Base-by-base conservation (phyloP, 2,113 vertebrate species). In the Bambusicola thoracicus region DNA sequence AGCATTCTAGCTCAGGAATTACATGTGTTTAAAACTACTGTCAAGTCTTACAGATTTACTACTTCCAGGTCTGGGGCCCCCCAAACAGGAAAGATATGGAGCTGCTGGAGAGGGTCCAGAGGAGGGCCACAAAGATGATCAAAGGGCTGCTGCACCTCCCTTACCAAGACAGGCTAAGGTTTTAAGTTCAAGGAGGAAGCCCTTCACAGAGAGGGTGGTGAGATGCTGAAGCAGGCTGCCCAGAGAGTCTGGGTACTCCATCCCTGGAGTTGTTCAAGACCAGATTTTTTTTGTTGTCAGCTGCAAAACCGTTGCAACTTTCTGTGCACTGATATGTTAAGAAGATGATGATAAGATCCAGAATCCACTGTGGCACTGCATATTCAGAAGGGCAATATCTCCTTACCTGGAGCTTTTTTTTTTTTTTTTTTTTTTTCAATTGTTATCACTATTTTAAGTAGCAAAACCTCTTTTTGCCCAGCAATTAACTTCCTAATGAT, bases 361-460 rank as follows among this genome's bases (percentile, higher is more conserved):
- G 34, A 69, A 27, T 5, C 6, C 13, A 59, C 12, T 30, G 15
- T 0, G 27, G 7, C n/a, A 15, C 0, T 27, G 8, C 30, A n/a
- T 10, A 11, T 4, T 66, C 30, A 51, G 46, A 82, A 85, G 9
- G 4, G 12, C 15, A 85, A 4, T 25, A 67, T 36, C 4, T 68
- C 46, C 68, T 61, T 22, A 38, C 19, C 13, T 46, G 18, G 3
- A 5, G 24, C 41, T 36, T 3, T 72, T 46, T n/a, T n/a, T n/a
- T n/a, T n/a, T n/a, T n/a, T n/a, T n/a, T n/a, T n/a, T n/a, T n/a
- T n/a, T n/a, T n/a, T n/a, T n/a, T n/a, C n/a, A n/a, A 38, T 25
- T 40, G 40, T 40, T 3, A 38, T 63, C n/a, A 56, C 55, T 27
- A 55, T 56, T 58, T 69, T 32, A 7, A 94, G 65, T 7, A 69